Conservation (phyloP, 2,888 invertebrate species). For the Synergus itoensis region DNA sequence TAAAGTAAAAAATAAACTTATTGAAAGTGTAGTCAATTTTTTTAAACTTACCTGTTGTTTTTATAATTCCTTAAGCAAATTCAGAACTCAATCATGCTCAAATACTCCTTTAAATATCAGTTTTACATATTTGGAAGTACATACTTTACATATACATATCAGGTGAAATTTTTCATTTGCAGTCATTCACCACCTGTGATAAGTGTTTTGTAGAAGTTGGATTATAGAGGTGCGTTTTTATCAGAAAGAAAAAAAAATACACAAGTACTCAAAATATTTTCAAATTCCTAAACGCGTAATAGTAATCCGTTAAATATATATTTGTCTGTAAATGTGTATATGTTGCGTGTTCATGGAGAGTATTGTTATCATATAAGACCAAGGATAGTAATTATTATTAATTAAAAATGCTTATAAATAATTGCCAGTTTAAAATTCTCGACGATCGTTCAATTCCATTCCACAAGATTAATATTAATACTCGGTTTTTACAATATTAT, state of each 20-base stretch:
- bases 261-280: background rate
- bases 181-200: constrained; percentile 22
- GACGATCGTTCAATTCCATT: background rate
- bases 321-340: background rate
- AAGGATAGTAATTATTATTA: background rate
- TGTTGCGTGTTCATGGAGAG: constrained; percentile 4
- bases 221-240: background rate
- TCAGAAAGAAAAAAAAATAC: background rate
- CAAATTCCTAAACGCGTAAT: background rate
- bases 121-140: background rate
- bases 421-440: background rate
- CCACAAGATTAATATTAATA: constrained; percentile 16
- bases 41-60: too few relatives aligned
- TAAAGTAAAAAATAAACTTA: too few relatives aligned
- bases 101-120: background rate
- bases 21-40: too few relatives aligned
- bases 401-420: constrained; percentile 1
- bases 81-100: background rate
- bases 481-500: constrained; percentile 1
- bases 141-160: constrained; percentile 8
- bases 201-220: background rate
- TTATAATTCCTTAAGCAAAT: background rate
- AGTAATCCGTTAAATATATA: background rate
- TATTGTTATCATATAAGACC: constrained; percentile 14
- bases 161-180: constrained; percentile 17